A percentile compares a stretch with the other conserved stretches of the same genome.
phyloP scores from a whole-genome alignment of 1,140 invertebrate genomes.

The Drosophila pallidifrons region DNA sequence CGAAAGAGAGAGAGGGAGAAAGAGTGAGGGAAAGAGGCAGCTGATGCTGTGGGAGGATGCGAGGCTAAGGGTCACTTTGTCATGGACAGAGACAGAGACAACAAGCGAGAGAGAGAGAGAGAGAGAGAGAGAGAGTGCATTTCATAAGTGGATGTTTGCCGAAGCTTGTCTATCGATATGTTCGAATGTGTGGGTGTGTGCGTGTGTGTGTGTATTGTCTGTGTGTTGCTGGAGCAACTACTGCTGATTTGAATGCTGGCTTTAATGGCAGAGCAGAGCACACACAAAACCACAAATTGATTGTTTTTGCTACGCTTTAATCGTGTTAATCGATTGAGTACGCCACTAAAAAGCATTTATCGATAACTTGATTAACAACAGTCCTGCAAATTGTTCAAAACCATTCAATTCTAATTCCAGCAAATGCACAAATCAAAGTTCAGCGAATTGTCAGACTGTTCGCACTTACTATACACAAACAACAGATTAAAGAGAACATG shows the following conservation, averaged over 20 bases:
- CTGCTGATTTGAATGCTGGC: background rate
- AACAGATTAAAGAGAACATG: no score
- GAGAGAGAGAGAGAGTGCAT: constrained; percentile 8
- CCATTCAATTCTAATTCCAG: background rate
- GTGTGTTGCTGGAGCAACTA: background rate
- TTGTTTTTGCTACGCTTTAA: background rate
- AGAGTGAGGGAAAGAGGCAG: background rate
- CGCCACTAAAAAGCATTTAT: background rate
- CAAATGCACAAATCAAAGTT: no score
- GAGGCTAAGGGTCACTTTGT: constrained; percentile 37
- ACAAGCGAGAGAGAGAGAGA: no score
- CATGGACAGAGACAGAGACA: constrained; percentile 4
- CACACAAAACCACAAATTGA: constrained; percentile 13
- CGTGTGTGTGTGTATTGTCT: background rate
- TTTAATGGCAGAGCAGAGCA: constrained; percentile 2
- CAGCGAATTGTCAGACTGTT: no score
- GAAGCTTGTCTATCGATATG: constrained; percentile 6
- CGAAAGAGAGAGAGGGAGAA: background rate
- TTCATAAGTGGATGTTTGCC: constrained; percentile 16
- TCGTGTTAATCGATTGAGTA: constrained; percentile 7
- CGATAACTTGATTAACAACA: background rate
- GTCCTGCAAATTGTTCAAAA: background rate
- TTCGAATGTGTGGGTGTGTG: background rate
- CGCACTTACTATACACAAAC: no score
- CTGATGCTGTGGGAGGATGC: background rate